These are phyloP conservation scores for Corythaeola cristata DNA, from an alignment of 2,113 vertebrate species.

Conservation along the genomic window DNA sequence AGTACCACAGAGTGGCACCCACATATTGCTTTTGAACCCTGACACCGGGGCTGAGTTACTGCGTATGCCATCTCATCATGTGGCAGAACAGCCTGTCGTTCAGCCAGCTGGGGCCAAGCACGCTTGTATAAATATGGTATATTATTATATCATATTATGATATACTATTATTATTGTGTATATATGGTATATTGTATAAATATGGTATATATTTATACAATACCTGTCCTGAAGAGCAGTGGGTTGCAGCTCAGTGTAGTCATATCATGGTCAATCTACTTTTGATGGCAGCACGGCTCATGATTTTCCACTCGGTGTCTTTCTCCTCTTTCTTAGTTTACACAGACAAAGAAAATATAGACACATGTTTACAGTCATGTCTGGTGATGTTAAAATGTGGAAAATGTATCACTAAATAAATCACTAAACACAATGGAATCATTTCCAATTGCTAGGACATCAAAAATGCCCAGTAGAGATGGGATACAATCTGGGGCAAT, in stretches of 20 bases:
- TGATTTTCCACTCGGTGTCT: neutral
- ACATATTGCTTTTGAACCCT: neutral
- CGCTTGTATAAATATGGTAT: neutral
- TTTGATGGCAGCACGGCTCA: neutral
- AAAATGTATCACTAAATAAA: neutral
- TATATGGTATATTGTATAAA: neutral
- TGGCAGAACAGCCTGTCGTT: neutral
- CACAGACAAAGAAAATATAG: neutral
- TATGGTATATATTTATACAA: neutral
- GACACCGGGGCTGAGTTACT: neutral
- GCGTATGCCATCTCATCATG: accelerated
- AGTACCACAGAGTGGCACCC: neutral
- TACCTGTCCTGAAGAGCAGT: neutral
- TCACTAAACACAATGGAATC: neutral
- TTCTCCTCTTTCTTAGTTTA: neutral
- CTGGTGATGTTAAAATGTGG: neutral
- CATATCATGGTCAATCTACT: neutral
- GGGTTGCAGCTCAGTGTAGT: neutral
- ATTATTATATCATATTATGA: neutral
- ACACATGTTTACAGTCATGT: neutral
- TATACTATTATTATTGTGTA: neutral
- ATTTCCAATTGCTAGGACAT: neutral
- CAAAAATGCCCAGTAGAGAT: neutral
- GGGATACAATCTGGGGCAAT: neutral
- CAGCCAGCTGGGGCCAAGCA: neutral